Evolutionary conservation across 2,888 invertebrate species (phyloP), one percentile per base, ranked within the genome.

Genomic region (Odontocolon sp.): DNA sequence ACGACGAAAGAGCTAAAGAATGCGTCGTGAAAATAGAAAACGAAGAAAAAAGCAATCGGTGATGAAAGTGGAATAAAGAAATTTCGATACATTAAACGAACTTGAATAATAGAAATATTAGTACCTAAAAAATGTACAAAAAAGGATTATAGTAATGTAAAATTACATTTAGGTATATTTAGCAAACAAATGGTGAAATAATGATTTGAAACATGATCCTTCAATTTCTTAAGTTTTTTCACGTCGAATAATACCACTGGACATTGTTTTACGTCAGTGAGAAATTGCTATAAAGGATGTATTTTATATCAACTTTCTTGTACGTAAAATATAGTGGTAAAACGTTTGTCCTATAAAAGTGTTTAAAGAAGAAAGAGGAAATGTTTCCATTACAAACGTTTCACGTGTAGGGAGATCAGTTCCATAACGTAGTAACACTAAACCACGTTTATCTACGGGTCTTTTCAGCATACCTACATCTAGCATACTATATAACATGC

Each of bases 391-490:
- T 54, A 8, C n/a, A 54, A 36, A 61, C 14, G 21, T 54, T 69
- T 56, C 36, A 21, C 28, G n/a, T n/a, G n/a, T n/a, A 40, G 11
- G 63, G 33, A 64, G 70, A 66, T 61, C 70, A 26, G 18, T 72
- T 54, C 31, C 45, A 36, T 57, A 73, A 40, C 16, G 47, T 57
- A 69, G 42, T 73, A 71, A 57, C 67, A 52, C 63, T 79, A 74
- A 79, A 73, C 42, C 5, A 56, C 56, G 54, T 56, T 75, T 75
- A 80, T 80, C 66, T 69, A 52, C 64, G 16, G 45, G 47, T 56
- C 40, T 67, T 76, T 70, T 69, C 31, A 59, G 38, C 28, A 11
- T 40, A 14, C 28, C 31, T 18, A 42, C 31, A 16, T 18, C 40
- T 11, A 57, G 36, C 31, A 56, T 66, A 66, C 42, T 50, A 31